Evolutionary conservation across 35 echinoderm and acorn worm species (phyloP).

Genomic region (Acanthaster planci): DNA sequence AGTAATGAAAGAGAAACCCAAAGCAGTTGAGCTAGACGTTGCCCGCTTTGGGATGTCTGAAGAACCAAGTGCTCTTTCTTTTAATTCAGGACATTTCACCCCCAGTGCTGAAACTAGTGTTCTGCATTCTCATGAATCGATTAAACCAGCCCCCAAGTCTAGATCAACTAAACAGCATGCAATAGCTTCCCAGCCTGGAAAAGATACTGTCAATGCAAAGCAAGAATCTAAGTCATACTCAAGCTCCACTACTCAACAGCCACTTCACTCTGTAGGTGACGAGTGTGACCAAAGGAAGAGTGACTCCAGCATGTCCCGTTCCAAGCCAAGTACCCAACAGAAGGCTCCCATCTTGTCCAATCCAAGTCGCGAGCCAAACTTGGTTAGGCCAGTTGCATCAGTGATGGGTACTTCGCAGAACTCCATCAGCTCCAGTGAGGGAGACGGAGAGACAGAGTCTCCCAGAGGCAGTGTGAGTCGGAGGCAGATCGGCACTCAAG

Average conservation of each 20-base stretch:
- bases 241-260: neutral
- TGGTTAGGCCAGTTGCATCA: neutral
- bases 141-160: neutral
- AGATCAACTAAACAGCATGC: neutral
- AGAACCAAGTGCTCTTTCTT: neutral
- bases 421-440: conserved; percentile 30
- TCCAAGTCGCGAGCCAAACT: neutral
- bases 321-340: neutral
- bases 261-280: neutral
- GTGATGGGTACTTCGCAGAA: conserved; percentile 8
- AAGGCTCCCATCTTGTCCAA: neutral
- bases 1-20: neutral
- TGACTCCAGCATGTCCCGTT: neutral
- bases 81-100: conserved; percentile 1
- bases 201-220: neutral
- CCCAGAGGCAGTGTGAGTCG: conserved; percentile 32
- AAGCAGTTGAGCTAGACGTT: neutral
- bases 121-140: neutral
- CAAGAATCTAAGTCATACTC: neutral
- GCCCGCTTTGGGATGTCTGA: neutral
- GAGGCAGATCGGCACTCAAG: conserved; percentile 10
- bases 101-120: neutral
- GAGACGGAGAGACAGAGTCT: conserved; percentile 35
- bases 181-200: no score
- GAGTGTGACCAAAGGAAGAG: neutral